phyloP scores from a whole-genome alignment of 1,140 invertebrate genomes.

The Hesperophylax magnus region DNA sequence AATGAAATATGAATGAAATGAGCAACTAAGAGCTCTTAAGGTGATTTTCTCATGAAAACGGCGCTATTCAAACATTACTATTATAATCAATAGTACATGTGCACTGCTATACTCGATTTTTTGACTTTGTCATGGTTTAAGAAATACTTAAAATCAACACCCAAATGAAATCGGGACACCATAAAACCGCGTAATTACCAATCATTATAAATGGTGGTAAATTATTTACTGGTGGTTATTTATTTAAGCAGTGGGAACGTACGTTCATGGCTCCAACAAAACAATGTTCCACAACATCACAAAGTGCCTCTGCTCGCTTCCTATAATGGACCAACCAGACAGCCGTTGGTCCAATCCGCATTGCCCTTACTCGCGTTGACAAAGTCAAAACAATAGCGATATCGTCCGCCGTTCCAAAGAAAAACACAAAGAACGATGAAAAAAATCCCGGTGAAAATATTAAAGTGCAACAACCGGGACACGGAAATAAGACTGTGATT shows the following conservation, averaged over 20 bases:
- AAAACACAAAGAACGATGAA: conserved; percentile 10
- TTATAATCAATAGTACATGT: too few relatives aligned
- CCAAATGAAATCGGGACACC: background rate
- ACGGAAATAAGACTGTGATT: conserved; percentile 25
- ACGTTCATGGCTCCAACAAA: conserved; percentile 25
- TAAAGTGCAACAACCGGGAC: conserved; percentile 24
- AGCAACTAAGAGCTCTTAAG: too few relatives aligned
- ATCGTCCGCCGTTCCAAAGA: background rate
- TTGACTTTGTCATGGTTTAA: too few relatives aligned
- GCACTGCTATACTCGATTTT: too few relatives aligned
- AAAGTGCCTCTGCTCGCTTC: too few relatives aligned
- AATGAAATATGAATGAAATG: too few relatives aligned
- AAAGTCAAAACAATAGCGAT: conserved; percentile 25
- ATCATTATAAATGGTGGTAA: background rate
- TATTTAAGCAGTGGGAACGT: background rate
- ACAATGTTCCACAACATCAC: background rate
- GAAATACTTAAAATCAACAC: too few relatives aligned
- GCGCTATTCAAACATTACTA: too few relatives aligned
- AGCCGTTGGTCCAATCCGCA: too few relatives aligned
- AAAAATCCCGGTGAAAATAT: conserved; percentile 25
- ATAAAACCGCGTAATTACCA: background rate
- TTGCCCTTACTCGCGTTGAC: background rate
- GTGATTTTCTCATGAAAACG: too few relatives aligned
- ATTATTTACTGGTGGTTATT: background rate
- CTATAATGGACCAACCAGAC: too few relatives aligned